These are phyloP conservation scores for Palloptera scutellata DNA, from an alignment of 2,888 invertebrate species.

Conservation along the genomic window DNA sequence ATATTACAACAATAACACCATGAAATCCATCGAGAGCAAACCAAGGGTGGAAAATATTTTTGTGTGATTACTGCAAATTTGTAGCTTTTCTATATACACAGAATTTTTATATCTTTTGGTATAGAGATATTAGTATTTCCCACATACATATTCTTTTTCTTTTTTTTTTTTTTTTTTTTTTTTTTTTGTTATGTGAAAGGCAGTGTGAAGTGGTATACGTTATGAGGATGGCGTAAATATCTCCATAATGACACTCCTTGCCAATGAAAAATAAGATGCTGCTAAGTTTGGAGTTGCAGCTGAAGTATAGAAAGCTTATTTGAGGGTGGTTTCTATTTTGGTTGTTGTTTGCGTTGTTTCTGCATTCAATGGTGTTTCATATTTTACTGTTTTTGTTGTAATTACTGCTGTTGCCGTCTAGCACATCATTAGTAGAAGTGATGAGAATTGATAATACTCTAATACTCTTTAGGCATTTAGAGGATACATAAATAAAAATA, in stretches of 20 bases:
- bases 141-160: not conserved
- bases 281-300: constrained; percentile 1
- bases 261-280: not conserved
- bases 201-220: not conserved
- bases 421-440: constrained; percentile 29
- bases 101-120: too few species aligned
- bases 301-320: not conserved
- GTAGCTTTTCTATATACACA: too few species aligned
- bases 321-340: not conserved
- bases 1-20: constrained; percentile 3
- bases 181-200: not conserved
- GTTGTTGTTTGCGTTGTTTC: not conserved
- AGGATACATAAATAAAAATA: too few species aligned
- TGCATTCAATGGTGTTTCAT: constrained; percentile 7
- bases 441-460: not conserved
- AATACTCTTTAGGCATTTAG: too few species aligned
- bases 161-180: constrained; percentile 7
- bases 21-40: not conserved
- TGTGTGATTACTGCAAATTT: too few species aligned
- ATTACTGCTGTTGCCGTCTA: constrained; percentile 18
- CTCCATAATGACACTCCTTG: constrained; percentile 22
- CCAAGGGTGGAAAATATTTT: constrained; percentile 16
- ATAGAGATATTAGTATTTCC: too few species aligned
- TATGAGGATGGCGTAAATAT: not conserved
- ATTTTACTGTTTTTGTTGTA: not conserved